Conservation (phyloP, 2,888 invertebrate genomes). For the Heliconius charithonia region DNA sequence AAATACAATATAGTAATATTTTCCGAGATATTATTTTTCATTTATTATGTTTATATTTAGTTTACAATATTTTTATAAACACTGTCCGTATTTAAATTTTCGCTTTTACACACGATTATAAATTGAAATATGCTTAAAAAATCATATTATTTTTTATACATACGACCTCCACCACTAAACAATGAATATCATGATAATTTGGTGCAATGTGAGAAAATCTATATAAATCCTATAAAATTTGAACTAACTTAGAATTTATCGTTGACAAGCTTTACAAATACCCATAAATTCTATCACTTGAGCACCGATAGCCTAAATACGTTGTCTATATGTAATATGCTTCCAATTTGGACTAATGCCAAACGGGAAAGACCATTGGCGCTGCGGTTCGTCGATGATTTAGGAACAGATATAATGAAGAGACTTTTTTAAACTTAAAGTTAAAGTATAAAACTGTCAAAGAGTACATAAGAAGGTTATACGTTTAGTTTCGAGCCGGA, state of each 20-base stretch:
- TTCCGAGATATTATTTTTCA: background rate
- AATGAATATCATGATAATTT: no score
- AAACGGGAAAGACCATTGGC: constrained; percentile 18
- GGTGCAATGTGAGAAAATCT: background rate
- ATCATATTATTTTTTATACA: background rate
- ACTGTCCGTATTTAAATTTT: background rate
- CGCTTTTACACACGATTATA: no score
- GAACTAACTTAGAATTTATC: background rate
- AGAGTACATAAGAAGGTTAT: background rate
- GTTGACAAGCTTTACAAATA: background rate
- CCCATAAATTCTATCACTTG: constrained; percentile 9
- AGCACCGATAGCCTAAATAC: constrained; percentile 22
- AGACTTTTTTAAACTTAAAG: background rate
- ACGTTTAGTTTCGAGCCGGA: background rate
- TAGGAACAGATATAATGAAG: constrained; percentile 12
- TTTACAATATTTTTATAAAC: background rate
- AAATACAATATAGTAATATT: background rate
- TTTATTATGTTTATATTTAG: background rate
- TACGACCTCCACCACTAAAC: background rate
- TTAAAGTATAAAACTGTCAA: background rate
- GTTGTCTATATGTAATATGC: constrained; percentile 20
- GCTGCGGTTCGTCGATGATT: constrained; percentile 29
- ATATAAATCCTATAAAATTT: background rate
- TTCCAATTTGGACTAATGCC: constrained; percentile 33
- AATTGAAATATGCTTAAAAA: background rate